phyloP scores from a whole-genome alignment of 2,797 vertebrate genomes.

The Phalloptychus januarius region DNA sequence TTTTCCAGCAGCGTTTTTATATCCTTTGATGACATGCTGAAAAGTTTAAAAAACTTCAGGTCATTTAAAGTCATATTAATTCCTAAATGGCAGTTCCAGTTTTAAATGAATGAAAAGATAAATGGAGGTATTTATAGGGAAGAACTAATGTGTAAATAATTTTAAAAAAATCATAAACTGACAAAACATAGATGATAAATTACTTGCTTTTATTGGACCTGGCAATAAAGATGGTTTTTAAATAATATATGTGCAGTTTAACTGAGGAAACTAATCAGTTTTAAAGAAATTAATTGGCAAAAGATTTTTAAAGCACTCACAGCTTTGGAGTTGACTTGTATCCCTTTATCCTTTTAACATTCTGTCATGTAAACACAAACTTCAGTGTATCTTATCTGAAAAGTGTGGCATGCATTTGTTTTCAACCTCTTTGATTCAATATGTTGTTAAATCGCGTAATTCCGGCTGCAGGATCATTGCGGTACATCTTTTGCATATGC shows the following conservation, averaged over 20 bases:
- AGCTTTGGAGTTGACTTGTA: neutral
- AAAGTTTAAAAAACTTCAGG: no score
- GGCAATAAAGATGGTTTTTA: neutral
- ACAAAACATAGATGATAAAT: neutral
- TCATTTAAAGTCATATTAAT: neutral
- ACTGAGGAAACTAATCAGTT: neutral
- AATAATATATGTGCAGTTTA: neutral
- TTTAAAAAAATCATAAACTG: neutral
- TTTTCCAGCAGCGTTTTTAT: conserved; percentile 38
- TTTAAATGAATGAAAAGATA: neutral
- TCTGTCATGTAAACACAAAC: neutral
- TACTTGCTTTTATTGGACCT: neutral
- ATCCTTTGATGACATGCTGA: neutral
- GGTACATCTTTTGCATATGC: neutral
- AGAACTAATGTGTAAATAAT: neutral
- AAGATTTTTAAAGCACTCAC: neutral
- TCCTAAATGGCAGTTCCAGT: neutral
- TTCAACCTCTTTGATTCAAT: neutral
- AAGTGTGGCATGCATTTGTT: neutral
- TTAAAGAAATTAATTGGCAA: neutral
- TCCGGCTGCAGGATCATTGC: neutral
- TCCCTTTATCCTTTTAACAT: neutral
- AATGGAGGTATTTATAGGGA: neutral
- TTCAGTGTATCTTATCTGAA: neutral
- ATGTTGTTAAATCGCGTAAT: neutral